Evolutionary conservation across 2,113 vertebrate species (phyloP).

Genomic region (Strix aluco): DNA sequence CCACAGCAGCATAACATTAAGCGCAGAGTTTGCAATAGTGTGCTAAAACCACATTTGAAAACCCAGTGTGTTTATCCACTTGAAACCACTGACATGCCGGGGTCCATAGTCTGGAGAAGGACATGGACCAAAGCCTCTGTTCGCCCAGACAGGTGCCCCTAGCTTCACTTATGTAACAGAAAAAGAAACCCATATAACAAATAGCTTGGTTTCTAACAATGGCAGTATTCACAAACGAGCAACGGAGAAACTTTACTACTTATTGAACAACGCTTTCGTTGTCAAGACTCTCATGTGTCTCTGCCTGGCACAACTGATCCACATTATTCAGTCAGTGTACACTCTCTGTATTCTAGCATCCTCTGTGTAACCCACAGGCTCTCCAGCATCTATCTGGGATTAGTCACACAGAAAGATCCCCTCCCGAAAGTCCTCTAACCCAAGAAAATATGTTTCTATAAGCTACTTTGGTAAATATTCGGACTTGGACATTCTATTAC

Average conservation of each 20-base stretch:
- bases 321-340: background rate
- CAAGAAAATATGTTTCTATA: background rate
- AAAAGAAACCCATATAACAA: background rate
- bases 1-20: background rate
- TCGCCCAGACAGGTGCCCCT: constrained; percentile 20
- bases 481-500: background rate
- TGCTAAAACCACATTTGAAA: background rate
- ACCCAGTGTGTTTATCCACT: background rate
- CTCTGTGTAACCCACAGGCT: background rate
- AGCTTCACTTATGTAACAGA: background rate
- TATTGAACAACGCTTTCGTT: constrained; percentile 68
- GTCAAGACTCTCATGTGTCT: constrained; percentile 25
- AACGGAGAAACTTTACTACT: constrained; percentile 11
- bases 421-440: background rate
- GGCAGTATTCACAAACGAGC: background rate
- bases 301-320: constrained; percentile 70
- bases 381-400: background rate
- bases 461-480: background rate
- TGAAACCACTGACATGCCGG: background rate
- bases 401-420: background rate
- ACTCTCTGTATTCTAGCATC: background rate
- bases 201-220: constrained; percentile 3
- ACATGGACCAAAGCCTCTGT: background rate
- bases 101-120: background rate
- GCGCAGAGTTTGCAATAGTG: background rate